Evolutionary conservation across 2,888 invertebrate species (phyloP).

Genomic region (Troides aeacus): DNA sequence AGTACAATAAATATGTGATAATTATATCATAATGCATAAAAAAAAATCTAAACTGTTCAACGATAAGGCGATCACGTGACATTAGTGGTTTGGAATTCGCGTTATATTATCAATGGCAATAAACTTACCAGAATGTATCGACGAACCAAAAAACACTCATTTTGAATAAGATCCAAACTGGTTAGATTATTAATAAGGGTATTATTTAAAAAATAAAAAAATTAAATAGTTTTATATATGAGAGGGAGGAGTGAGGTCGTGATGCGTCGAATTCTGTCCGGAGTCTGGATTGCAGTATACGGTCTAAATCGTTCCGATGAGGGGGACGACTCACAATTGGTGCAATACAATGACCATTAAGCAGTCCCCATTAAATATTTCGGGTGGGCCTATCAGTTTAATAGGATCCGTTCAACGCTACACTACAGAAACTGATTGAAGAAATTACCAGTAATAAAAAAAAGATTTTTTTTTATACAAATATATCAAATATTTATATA

Average conservation of each 20-base stretch:
- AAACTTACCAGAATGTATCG: slow-evolving; percentile 61
- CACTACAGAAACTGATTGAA: too few relatives aligned
- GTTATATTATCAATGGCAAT: neutral
- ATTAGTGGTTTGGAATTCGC: neutral
- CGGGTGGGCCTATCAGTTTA: slow-evolving; percentile 26
- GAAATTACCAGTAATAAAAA: neutral
- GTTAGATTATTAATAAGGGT: too few relatives aligned
- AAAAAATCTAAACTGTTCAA: too few relatives aligned
- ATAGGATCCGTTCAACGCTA: neutral
- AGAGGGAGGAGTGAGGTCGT: slow-evolving; percentile 33
- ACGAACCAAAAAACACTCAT: slow-evolving; percentile 52
- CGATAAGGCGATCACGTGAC: too few relatives aligned
- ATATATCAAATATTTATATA: too few relatives aligned
- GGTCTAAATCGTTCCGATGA: slow-evolving; percentile 48
- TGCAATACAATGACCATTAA: slow-evolving; percentile 49
- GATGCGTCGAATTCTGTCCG: slow-evolving; percentile 52
- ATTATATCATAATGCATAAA: too few relatives aligned
- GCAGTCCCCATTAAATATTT: slow-evolving; percentile 38
- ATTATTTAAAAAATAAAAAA: neutral
- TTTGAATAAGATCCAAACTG: slow-evolving; percentile 35
- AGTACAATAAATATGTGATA: too few relatives aligned
- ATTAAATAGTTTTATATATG: slow-evolving; percentile 15
- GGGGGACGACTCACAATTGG: slow-evolving; percentile 62
- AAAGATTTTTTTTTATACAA: neutral
- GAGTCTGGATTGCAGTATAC: slow-evolving; percentile 53